Evolutionary conservation across 2,113 vertebrate species (phyloP), one percentile per base, ranked within the genome.

Genomic region (Dicrurus megarhynchus): DNA sequence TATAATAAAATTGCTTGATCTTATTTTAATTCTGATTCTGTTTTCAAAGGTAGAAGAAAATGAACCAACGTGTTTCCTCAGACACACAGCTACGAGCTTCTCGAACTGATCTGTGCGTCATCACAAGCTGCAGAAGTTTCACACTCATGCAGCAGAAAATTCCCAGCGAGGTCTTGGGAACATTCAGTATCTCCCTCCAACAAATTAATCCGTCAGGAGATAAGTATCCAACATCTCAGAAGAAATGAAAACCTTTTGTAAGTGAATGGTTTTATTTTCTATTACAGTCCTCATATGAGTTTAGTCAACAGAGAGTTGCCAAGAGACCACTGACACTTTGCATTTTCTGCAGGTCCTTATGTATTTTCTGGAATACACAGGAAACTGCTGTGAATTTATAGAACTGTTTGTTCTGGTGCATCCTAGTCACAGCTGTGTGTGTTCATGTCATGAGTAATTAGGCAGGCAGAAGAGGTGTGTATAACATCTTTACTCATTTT

Each of bases 381-480:
- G 37, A 87, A 95, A 61, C 18, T 44, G 33, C 41, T 79, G 33
- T 70, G 56, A 41, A 49, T 90, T 59, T 83, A 61, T 33, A 30
- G 61, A 93, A 71, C 24, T 30, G 19, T 68, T 87, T 86, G 49
- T 80, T 81, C 50, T 65, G 87, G 35, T 35, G 11, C 7, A 4
- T 89, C 44, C n/a, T 73, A 71, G 37, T 49, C 67, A 84, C 19
- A 80, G 69, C 18, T 5, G 0, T 79, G 68, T 90, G 47, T 87
- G 67, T 64, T 94, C 83, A 49, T 63, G 18, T 39, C n/a, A 46
- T 63, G 69, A 86, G 57, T 81, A 95, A 96, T 96, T 93, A 87
- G 35, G 49, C 49, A 93, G 37, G 35, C 35, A 61, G 20, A 73
- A 61, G 41, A 78, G 52, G 53, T 63, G 16, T 23, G 21, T 47